Evolutionary conservation across 92 coral and sea anemone genomes (phyloP).

Genomic region (Porites lobata): DNA sequence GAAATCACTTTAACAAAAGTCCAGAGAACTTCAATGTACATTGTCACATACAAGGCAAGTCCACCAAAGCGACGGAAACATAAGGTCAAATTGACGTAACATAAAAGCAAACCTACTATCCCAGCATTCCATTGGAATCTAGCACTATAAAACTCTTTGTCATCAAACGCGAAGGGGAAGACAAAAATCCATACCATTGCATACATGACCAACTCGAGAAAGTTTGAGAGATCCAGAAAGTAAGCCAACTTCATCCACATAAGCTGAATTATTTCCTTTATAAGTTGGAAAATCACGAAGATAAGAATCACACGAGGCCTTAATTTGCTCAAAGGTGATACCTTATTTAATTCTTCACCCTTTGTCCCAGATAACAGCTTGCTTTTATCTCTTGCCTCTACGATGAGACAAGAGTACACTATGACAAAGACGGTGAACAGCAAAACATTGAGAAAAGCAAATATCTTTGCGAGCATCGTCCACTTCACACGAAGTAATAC

Average conservation of each 20-base stretch:
- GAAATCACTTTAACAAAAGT: slow-evolving; percentile 79
- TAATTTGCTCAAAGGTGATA: background rate
- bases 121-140: slow-evolving; percentile 79
- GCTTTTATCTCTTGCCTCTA: slow-evolving; percentile 66
- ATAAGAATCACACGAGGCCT: slow-evolving; percentile 28
- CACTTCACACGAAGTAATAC: slow-evolving; percentile 80
- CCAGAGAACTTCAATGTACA: slow-evolving; percentile 85
- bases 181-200: slow-evolving; percentile 37
- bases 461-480: slow-evolving; percentile 77
- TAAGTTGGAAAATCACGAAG: slow-evolving; percentile 21
- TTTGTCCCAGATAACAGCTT: background rate
- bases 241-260: slow-evolving; percentile 65
- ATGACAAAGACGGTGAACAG: slow-evolving; percentile 57
- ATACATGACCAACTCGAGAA: slow-evolving; percentile 63
- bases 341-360: background rate
- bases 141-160: slow-evolving; percentile 25
- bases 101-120: slow-evolving; percentile 67
- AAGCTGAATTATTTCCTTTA: slow-evolving; percentile 80
- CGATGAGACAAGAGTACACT: slow-evolving; percentile 60
- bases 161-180: slow-evolving; percentile 50
- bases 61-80: slow-evolving; percentile 76
- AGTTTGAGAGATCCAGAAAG: slow-evolving; percentile 72
- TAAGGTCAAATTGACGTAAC: slow-evolving; percentile 69
- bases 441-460: slow-evolving; percentile 48
- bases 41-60: slow-evolving; percentile 83